Conservation (phyloP, 2,888 invertebrate genomes). For the Phengaris alcon region DNA sequence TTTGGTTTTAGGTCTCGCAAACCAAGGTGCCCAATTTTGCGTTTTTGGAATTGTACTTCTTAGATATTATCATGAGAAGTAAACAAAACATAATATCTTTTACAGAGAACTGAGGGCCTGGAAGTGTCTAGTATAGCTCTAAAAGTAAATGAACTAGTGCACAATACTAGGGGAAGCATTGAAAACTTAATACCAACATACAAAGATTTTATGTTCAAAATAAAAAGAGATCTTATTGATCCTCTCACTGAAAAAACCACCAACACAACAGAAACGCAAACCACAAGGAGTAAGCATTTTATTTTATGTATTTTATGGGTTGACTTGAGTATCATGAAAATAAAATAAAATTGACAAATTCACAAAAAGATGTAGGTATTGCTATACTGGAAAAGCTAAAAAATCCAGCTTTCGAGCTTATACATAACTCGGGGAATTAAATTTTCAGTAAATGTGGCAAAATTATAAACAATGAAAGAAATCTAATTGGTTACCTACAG, state of each 20-base stretch:
- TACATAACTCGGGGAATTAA: no score
- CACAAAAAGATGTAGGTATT: no score
- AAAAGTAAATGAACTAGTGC: slow-evolving; percentile 78
- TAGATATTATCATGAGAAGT: no score
- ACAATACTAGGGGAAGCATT: slow-evolving; percentile 77
- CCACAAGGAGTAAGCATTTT: slow-evolving; percentile 50
- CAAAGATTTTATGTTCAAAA: slow-evolving; percentile 78
- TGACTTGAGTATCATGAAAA: not conserved
- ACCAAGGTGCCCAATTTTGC: no score
- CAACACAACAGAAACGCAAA: slow-evolving; percentile 71
- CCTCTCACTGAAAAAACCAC: slow-evolving; percentile 73
- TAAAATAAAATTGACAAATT: no score
- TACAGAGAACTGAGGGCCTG: slow-evolving; percentile 77
- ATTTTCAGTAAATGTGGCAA: no score
- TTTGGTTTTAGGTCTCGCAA: no score
- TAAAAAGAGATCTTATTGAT: slow-evolving; percentile 83
- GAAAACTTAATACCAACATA: slow-evolving; percentile 82
- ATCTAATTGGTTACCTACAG: no score
- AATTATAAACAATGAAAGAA: no score
- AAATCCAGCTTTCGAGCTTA: no score
- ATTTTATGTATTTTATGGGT: not conserved
- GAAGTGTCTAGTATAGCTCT: slow-evolving; percentile 81
- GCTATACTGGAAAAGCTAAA: no score
- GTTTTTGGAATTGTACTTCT: no score
- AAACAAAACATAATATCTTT: slow-evolving; percentile 25